phyloP scores from a whole-genome alignment of 2,113 vertebrate species.

The Oncorhynchus mykiss region DNA sequence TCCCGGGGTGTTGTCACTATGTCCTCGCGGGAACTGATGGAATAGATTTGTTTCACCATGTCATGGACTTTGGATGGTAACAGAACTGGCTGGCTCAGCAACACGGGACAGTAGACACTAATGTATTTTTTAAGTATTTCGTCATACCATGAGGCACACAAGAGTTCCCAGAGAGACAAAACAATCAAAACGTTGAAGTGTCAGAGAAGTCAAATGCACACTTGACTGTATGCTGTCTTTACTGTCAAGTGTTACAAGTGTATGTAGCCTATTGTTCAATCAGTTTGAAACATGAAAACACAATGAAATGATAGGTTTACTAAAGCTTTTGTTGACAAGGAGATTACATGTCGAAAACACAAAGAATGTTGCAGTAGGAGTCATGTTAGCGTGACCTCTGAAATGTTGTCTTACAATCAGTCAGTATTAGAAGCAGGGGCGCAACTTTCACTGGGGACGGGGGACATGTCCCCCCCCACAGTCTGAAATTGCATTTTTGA shows the following conservation, averaged over 20 bases:
- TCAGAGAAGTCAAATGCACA: constrained; percentile 17
- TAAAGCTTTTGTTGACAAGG: constrained; percentile 44
- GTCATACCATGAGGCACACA: constrained; percentile 10
- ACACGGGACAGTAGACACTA: constrained; percentile 16
- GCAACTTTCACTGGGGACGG: too few relatives aligned
- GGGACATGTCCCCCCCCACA: neutral
- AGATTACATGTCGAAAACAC: constrained; percentile 14
- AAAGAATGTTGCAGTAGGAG: constrained; percentile 19
- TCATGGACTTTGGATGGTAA: constrained; percentile 25
- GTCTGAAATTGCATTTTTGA: too few relatives aligned
- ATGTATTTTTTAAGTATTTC: constrained; percentile 22
- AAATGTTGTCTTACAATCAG: constrained; percentile 1
- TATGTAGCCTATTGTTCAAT: constrained; percentile 24
- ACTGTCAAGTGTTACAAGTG: constrained; percentile 31
- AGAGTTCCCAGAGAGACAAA: neutral
- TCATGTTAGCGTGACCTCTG: constrained; percentile 16
- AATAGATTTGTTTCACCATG: constrained; percentile 19
- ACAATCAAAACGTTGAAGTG: constrained; percentile 27
- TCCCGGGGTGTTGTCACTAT: neutral
- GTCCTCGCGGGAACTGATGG: constrained; percentile 11
- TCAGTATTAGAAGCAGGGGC: neutral
- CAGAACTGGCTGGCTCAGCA: constrained; percentile 3
- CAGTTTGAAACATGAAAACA: constrained; percentile 5
- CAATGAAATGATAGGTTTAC: constrained; percentile 40
- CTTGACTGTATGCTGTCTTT: constrained; percentile 12